phyloP scores from a whole-genome alignment of 2,797 vertebrate genomes.

The Erethizon dorsatum region DNA sequence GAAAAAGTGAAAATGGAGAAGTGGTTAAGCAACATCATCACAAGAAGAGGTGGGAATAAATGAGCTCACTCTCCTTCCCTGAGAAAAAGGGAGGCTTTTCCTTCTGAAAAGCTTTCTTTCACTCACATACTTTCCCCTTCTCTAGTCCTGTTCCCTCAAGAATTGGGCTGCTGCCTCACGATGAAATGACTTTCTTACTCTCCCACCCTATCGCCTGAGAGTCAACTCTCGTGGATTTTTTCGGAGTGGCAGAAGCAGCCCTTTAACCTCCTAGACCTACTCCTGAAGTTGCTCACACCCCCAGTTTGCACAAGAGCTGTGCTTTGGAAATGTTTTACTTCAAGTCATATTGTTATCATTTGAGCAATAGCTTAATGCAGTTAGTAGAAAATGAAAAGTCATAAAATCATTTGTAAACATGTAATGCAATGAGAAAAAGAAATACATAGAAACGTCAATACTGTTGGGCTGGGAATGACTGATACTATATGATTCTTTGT shows the following conservation, averaged over 20 bases:
- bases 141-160: slow-evolving; percentile 9
- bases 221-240: slow-evolving; percentile 31
- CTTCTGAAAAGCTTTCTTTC: slow-evolving; percentile 54
- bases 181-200: slow-evolving; percentile 35
- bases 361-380: slow-evolving; percentile 55
- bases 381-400: slow-evolving; percentile 64
- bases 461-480: slow-evolving; percentile 31
- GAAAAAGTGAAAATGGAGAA: slow-evolving; percentile 52
- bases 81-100: not conserved
- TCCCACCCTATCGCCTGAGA: not conserved
- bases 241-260: not conserved
- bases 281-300: slow-evolving; percentile 4
- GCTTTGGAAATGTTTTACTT: slow-evolving; percentile 63
- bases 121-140: not conserved
- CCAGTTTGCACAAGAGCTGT: slow-evolving; percentile 47
- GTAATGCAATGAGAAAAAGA: slow-evolving; percentile 53
- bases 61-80: not conserved
- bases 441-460: slow-evolving; percentile 53
- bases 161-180: slow-evolving; percentile 26
- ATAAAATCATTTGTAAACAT: slow-evolving; percentile 60
- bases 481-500: slow-evolving; percentile 16
- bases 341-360: slow-evolving; percentile 54
- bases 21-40: slow-evolving; percentile 39
- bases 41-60: slow-evolving; percentile 13
- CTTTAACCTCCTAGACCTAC: not conserved